Conservation (phyloP, 2,797 vertebrate species). For the Poecilia gillii region DNA sequence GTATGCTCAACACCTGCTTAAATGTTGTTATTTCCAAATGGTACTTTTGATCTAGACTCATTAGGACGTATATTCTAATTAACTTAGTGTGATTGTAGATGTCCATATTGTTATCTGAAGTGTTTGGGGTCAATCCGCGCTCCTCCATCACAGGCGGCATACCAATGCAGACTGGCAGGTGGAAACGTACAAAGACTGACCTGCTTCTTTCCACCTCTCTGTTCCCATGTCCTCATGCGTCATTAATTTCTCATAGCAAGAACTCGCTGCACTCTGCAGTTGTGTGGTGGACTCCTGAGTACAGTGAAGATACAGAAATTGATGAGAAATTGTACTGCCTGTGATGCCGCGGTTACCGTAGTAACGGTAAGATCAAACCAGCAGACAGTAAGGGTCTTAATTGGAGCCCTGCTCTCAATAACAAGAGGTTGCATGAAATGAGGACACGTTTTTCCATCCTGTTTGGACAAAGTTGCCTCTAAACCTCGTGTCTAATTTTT, state of each 20-base stretch:
- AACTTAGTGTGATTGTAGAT: not conserved
- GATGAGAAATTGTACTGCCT: constrained; percentile 15
- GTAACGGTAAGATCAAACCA: constrained; percentile 50
- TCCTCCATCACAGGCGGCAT: constrained; percentile 28
- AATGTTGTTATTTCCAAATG: too few relatives aligned
- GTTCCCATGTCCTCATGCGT: constrained; percentile 48
- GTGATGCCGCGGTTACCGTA: constrained; percentile 58
- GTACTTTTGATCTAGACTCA: too few relatives aligned
- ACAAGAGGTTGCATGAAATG: constrained; percentile 20
- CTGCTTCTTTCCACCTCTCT: constrained; percentile 39
- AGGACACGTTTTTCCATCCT: not conserved
- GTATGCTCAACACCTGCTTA: too few relatives aligned
- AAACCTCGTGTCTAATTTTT: constrained; percentile 42
- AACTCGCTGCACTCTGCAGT: constrained; percentile 32
- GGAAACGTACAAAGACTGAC: constrained; percentile 41
- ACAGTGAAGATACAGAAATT: constrained; percentile 36
- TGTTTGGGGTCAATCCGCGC: constrained; percentile 45
- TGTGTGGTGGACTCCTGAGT: constrained; percentile 31
- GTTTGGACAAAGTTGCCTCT: constrained; percentile 36
- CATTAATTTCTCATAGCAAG: constrained; percentile 47
- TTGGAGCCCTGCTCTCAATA: constrained; percentile 51
- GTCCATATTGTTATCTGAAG: constrained; percentile 11
- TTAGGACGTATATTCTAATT: too few relatives aligned
- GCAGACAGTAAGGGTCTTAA: constrained; percentile 40
- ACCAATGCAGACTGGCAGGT: constrained; percentile 39